Evolutionary conservation across 1,140 invertebrate genomes (phyloP), one percentile per base, ranked within the genome.

Genomic region (Aphelinus atriplicis): DNA sequence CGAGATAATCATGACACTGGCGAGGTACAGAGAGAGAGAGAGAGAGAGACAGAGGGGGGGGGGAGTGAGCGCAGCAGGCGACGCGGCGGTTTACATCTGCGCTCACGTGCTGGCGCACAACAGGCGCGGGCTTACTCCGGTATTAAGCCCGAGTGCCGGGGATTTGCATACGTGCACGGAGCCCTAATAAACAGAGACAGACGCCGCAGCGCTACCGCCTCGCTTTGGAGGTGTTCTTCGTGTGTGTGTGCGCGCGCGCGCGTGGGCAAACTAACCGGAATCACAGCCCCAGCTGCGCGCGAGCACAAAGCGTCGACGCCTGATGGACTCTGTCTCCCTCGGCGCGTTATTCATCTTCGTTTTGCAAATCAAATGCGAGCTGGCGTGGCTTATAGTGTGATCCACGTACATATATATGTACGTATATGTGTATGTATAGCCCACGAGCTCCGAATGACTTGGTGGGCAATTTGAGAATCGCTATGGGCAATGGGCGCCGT

Each of bases 161-260:
- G 45, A 65, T 72, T 64, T 72, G 71, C 71, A 65, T 72, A 43
- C 45, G 10, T 10, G 10, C 10, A 50, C 10, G 5, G 71, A 53
- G 9, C 4, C 51, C 62, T 65, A 50, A 72, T 72, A 72, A 72
- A 65, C 71, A 65, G 55, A 50, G 71, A 66, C n/a, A 42, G 53
- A 3, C 26, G 50, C 43, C 47, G 68, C 26, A 46, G 58, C 51
- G 67, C 57, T 69, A 45, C 57, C 55, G 2, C 46, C 58, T 47
- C 55, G 67, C 57, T 48, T 60, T 53, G 46, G 61, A 50, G 46
- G 69, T 46, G 69, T 66, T 66, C 64, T 66, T 66, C 64, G 64
- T 10, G 10, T 48, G n/a, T 5, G 9, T 42, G n/a, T 42, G 43
- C 2, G 6, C 43, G 62, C 43, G 6, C 48, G 48, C 58, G 67